Conservation (phyloP, 2,797 vertebrate genomes). For the Gallirallus australis region DNA sequence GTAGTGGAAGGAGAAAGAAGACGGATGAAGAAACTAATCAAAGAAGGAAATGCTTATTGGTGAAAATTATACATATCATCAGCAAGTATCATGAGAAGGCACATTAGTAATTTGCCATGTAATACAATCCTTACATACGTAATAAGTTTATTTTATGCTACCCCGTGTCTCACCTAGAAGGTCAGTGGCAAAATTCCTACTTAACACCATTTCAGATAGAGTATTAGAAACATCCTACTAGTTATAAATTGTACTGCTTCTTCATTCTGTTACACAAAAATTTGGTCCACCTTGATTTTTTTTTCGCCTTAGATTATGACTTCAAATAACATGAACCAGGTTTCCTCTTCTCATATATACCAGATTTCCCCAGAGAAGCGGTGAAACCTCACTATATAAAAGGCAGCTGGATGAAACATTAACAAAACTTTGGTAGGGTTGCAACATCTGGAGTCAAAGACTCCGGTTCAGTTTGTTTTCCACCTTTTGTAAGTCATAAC, state of each 20-base stretch:
- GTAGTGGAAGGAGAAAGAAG: background rate
- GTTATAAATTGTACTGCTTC: rapidly evolving
- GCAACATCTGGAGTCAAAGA: background rate
- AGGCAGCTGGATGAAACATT: background rate
- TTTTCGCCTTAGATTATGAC: background rate
- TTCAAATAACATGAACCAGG: background rate
- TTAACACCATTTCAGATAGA: background rate
- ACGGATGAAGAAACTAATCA: background rate
- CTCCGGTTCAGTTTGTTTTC: background rate
- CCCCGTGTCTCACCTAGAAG: rapidly evolving
- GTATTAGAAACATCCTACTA: background rate
- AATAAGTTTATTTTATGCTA: background rate
- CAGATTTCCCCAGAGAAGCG: background rate
- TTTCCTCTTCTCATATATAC: background rate
- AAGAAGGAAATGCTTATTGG: background rate
- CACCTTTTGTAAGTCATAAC: background rate
- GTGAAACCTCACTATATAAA: background rate
- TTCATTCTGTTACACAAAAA: background rate
- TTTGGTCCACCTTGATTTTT: background rate
- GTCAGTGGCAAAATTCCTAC: background rate
- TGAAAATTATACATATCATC: background rate
- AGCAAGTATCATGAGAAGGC: background rate
- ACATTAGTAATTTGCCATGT: background rate
- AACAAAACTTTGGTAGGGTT: background rate
- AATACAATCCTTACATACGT: background rate